These are phyloP conservation scores for Campylorhamphus procurvoides DNA, from an alignment of 2,113 vertebrate species.

Conservation along the genomic window DNA sequence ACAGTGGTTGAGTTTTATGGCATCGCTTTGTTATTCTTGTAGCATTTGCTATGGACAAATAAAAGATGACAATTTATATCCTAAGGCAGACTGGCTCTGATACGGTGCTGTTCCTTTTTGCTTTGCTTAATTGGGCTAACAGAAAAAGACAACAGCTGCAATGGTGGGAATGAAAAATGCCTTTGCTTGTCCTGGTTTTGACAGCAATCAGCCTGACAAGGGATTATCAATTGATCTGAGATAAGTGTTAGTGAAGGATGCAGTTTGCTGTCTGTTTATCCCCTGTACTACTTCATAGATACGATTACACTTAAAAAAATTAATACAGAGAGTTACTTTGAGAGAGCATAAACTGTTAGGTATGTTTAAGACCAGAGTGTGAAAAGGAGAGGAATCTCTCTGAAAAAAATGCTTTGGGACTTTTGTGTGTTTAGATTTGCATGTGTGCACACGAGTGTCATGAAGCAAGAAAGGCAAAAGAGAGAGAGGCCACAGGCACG, in stretches of 20 bases:
- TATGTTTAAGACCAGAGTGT: neutral
- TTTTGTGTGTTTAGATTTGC: neutral
- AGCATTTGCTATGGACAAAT: slow-evolving; percentile 20
- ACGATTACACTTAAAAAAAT: neutral
- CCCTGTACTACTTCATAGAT: neutral
- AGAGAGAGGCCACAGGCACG: neutral
- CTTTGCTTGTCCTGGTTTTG: slow-evolving; percentile 42
- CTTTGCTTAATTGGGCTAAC: slow-evolving; percentile 63
- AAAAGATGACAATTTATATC: slow-evolving; percentile 35
- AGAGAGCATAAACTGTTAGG: neutral
- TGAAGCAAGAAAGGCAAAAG: neutral
- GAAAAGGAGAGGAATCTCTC: neutral
- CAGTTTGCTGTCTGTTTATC: neutral
- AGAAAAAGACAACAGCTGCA: slow-evolving; percentile 59
- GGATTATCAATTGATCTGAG: slow-evolving; percentile 34
- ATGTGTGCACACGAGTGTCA: rapidly evolving
- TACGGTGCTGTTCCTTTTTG: slow-evolving; percentile 9
- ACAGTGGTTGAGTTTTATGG: slow-evolving; percentile 32
- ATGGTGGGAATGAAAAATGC: slow-evolving; percentile 45
- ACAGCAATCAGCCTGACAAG: slow-evolving; percentile 39
- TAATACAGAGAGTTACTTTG: neutral
- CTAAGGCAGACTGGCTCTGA: slow-evolving; percentile 43
- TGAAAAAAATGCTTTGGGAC: neutral
- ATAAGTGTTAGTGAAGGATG: neutral
- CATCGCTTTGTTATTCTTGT: slow-evolving; percentile 10